These are phyloP conservation scores for Chondrilla cf. caribensis DNA, from an alignment of 37 sponge, comb jelly and placozoan genomes.

Conservation along the genomic window DNA sequence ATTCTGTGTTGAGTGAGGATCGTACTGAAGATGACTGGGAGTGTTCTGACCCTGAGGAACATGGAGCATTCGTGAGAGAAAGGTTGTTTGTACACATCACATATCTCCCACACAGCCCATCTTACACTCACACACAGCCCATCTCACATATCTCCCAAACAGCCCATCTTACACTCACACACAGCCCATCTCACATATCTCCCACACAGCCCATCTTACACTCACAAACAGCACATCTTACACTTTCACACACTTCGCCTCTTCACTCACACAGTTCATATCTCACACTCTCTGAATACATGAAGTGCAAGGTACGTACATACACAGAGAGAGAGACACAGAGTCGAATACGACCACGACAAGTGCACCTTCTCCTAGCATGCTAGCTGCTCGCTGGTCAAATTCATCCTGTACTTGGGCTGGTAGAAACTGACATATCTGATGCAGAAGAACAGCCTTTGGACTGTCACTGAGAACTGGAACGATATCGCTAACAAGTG, in stretches of 20 bases:
- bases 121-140: neutral
- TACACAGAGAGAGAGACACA: neutral
- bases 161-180: too few relatives aligned
- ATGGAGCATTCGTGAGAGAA: too few relatives aligned
- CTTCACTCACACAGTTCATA: neutral
- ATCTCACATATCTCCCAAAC: too few relatives aligned
- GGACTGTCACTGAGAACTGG: slow-evolving; percentile 39
- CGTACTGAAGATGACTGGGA: neutral
- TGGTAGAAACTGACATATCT: slow-evolving; percentile 83
- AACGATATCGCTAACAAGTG: slow-evolving; percentile 42
- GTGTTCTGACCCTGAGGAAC: neutral
- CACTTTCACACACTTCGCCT: neutral
- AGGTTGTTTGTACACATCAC: too few relatives aligned
- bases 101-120: too few relatives aligned
- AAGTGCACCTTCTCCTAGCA: slow-evolving; percentile 16
- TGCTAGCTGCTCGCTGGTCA: slow-evolving; percentile 63
- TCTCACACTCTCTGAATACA: neutral
- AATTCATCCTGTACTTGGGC: slow-evolving; percentile 58
- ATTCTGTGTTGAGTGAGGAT: neutral
- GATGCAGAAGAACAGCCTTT: slow-evolving; percentile 64
- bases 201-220: too few relatives aligned
- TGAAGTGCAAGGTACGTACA: neutral
- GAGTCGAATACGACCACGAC: neutral
- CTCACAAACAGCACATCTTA: too few relatives aligned
- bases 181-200: too few relatives aligned